Percentiles rank a stretch among this genome's conserved stretches.
phyloP scores from a whole-genome alignment of 2,888 invertebrate genomes.

The Argyresthia albistria region DNA sequence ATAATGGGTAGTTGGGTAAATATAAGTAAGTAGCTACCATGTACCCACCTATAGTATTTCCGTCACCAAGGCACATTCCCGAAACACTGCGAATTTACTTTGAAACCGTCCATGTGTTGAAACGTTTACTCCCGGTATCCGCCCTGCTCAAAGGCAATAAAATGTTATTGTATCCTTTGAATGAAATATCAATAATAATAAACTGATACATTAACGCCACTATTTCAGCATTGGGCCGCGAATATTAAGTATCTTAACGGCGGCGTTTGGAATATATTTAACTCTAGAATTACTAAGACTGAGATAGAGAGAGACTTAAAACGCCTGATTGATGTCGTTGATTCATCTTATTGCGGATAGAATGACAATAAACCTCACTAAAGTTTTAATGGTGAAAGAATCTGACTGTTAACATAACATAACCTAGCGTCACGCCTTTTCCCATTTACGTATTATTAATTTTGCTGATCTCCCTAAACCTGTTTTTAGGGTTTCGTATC shows the following conservation, averaged over 20 bases:
- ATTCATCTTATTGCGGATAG: neutral
- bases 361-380: neutral
- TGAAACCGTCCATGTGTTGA: slow-evolving; percentile 46
- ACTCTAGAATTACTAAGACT: neutral
- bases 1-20: too few species aligned
- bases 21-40: slow-evolving; percentile 8
- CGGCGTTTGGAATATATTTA: too few species aligned
- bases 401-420: too few species aligned
- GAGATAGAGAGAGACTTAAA: too few species aligned
- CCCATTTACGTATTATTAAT: too few species aligned
- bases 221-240: slow-evolving; percentile 3
- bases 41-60: too few species aligned
- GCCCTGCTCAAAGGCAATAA: slow-evolving; percentile 25
- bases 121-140: slow-evolving; percentile 50
- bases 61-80: slow-evolving; percentile 30
- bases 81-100: slow-evolving; percentile 52
- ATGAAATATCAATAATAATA: slow-evolving; percentile 16
- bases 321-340: neutral
- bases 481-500: too few species aligned
- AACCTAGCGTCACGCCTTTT: too few species aligned
- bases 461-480: too few species aligned
- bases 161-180: slow-evolving; percentile 8
- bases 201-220: neutral
- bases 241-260: neutral
- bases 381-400: too few species aligned